Evolutionary conservation across 1,140 invertebrate genomes (phyloP).

Genomic region (Hyles vespertilio): DNA sequence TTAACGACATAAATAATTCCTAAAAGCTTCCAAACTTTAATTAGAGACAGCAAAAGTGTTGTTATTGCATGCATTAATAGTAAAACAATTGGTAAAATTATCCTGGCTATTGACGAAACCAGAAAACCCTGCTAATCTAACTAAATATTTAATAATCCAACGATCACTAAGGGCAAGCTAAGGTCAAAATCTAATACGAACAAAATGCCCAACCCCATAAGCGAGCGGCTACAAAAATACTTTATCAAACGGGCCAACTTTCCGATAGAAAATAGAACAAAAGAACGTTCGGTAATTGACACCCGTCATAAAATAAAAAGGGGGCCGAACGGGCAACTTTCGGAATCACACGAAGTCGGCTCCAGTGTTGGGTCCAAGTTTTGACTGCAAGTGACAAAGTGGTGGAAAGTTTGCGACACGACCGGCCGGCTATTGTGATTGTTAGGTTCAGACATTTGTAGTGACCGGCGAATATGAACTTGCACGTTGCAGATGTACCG

Average conservation of each 20-base stretch:
- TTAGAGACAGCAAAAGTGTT: too few species aligned
- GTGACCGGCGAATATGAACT: constrained; percentile 7
- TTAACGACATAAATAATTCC: too few species aligned
- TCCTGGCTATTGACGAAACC: too few species aligned
- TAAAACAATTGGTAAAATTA: too few species aligned
- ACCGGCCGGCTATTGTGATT: constrained; percentile 6
- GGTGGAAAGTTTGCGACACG: constrained; percentile 4
- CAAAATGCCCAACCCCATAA: too few species aligned
- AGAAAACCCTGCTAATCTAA: too few species aligned
- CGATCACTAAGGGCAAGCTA: too few species aligned
- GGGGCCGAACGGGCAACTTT: background rate
- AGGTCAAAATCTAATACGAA: too few species aligned
- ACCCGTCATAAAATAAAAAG: constrained; percentile 14
- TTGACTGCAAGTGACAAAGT: constrained; percentile 16
- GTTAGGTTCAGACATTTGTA: constrained; percentile 1
- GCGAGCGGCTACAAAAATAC: background rate
- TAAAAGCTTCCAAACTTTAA: too few species aligned
- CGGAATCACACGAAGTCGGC: constrained; percentile 8
- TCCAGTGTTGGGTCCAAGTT: constrained; percentile 6
- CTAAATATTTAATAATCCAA: too few species aligned
- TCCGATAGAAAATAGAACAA: constrained; percentile 8
- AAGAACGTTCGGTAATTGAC: constrained; percentile 16
- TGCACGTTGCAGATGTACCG: background rate
- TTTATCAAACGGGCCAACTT: background rate
- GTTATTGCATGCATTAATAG: too few species aligned